Percentiles rank a stretch among this genome's conserved stretches.
These are phyloP conservation scores for Nycticorax nycticorax DNA, from an alignment of 2,113 vertebrate species.

Conservation along the genomic window DNA sequence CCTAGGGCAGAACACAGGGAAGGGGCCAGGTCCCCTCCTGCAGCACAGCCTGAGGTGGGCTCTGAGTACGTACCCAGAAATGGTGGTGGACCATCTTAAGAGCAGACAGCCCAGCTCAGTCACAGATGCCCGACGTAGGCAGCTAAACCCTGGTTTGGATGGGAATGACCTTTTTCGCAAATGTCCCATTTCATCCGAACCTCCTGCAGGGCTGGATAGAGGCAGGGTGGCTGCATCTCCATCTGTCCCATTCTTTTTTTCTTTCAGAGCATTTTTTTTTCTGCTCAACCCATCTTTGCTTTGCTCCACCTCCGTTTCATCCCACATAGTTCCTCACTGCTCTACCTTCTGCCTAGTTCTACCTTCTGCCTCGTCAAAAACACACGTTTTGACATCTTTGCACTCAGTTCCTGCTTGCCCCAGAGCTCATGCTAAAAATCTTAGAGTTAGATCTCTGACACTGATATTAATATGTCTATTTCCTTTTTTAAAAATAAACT, in stretches of 20 bases:
- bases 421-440: not conserved
- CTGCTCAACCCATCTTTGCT: not conserved
- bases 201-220: not conserved
- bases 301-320: not conserved
- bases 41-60: not conserved
- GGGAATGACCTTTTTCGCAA: not conserved
- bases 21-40: not conserved
- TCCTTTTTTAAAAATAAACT: not conserved
- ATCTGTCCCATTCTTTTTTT: not conserved
- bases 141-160: not conserved
- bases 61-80: not conserved
- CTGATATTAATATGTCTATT: rapidly evolving
- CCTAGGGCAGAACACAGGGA: not conserved
- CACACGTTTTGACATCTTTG: not conserved
- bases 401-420: not conserved
- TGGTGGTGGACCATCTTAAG: too few relatives aligned
- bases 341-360: not conserved
- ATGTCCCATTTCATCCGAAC: not conserved
- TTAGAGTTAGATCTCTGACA: not conserved
- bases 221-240: not conserved
- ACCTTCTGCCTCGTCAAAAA: not conserved
- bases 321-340: not conserved
- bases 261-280: not conserved
- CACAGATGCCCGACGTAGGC: too few relatives aligned
- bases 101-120: not conserved